These are phyloP conservation scores for Brachypalpus laphriformis DNA, from an alignment of 2,888 invertebrate genomes.

Conservation along the genomic window DNA sequence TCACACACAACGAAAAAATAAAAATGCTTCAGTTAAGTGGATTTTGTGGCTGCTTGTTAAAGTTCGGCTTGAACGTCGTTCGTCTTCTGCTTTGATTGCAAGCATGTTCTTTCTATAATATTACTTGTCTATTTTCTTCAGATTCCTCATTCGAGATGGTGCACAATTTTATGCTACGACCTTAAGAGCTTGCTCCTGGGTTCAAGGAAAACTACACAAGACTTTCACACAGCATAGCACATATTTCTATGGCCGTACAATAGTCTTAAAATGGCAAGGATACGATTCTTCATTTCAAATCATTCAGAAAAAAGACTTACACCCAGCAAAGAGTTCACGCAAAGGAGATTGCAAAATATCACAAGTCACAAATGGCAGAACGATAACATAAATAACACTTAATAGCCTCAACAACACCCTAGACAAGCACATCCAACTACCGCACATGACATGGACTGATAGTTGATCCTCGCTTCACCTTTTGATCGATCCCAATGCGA, in stretches of 20 bases:
- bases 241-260: not conserved
- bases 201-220: no score
- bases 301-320: not conserved
- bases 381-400: constrained; percentile 56
- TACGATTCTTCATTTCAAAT: constrained; percentile 1
- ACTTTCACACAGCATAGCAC: not conserved
- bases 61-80: no score
- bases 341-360: constrained; percentile 27
- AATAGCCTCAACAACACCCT: constrained; percentile 42
- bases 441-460: not conserved
- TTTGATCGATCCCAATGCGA: constrained; percentile 48
- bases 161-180: no score
- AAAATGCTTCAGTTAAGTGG: no score
- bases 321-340: not conserved
- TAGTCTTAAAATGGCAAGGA: constrained; percentile 8
- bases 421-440: constrained; percentile 13
- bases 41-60: no score
- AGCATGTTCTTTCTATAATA: no score
- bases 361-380: constrained; percentile 48
- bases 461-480: constrained; percentile 5
- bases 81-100: no score
- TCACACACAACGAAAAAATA: no score
- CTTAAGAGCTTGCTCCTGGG: no score
- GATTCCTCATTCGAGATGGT: no score
- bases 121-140: no score